Percentiles rank a stretch among this genome's conserved stretches.
phyloP scores from a whole-genome alignment of 2,888 invertebrate species.

The Tenthredo scrophulariae region DNA sequence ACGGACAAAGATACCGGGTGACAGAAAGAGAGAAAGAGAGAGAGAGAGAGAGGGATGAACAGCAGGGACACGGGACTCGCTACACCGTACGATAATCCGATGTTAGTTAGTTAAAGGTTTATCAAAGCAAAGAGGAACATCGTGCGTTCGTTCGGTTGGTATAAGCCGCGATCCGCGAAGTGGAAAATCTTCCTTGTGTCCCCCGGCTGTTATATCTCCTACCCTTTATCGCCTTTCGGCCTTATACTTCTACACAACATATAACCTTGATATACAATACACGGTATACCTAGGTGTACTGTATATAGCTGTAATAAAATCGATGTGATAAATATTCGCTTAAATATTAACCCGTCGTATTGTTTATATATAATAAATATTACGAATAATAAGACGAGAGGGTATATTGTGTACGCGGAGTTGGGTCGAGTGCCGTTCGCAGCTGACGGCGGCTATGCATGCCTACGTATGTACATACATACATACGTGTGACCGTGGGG shows the following conservation, averaged over 20 bases:
- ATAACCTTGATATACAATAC: too few species aligned
- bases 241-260: background rate
- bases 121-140: slow-evolving; percentile 18
- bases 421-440: slow-evolving; percentile 11
- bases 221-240: slow-evolving; percentile 19
- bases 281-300: too few species aligned
- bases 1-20: background rate
- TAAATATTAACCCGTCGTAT: too few species aligned
- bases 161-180: slow-evolving; percentile 14
- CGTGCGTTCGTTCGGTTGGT: slow-evolving; percentile 15
- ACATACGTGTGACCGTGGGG: background rate
- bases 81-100: slow-evolving; percentile 39
- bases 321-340: too few species aligned
- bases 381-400: background rate
- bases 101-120: slow-evolving; percentile 40
- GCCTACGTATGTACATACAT: background rate
- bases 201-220: background rate
- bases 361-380: background rate
- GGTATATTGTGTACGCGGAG: background rate
- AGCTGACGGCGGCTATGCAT: background rate
- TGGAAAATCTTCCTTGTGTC: slow-evolving; percentile 47
- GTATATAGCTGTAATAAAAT: too few species aligned
- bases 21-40: slow-evolving; percentile 8
- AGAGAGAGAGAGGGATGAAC: background rate
- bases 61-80: slow-evolving; percentile 17